phyloP scores from a whole-genome alignment of 2,113 vertebrate species.

The Tringa solitaria region DNA sequence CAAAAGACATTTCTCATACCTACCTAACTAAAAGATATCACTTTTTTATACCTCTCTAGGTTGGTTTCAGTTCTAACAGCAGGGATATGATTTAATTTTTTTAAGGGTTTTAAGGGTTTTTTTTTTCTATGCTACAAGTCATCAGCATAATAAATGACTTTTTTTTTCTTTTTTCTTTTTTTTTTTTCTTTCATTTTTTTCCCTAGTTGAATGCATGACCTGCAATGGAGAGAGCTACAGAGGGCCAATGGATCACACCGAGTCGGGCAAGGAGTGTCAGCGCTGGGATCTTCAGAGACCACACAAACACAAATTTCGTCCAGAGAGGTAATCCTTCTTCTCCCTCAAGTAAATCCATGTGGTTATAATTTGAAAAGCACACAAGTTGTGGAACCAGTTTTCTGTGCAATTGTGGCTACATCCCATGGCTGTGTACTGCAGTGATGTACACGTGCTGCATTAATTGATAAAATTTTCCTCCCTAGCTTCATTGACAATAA shows the following conservation, averaged over 20 bases:
- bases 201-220: constrained; percentile 90
- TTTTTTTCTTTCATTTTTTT: background rate
- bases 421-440: background rate
- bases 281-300: constrained; percentile 95
- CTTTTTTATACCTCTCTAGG: background rate
- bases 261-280: constrained; percentile 92
- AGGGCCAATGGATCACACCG: constrained; percentile 96
- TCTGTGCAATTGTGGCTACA: background rate
- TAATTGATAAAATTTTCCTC: background rate
- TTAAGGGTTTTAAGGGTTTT: too few relatives aligned
- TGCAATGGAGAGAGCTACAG: constrained; percentile 96
- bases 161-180: background rate
- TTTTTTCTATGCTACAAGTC: background rate
- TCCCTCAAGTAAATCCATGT: background rate
- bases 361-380: background rate
- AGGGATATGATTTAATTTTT: background rate
- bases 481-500: background rate
- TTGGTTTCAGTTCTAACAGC: background rate
- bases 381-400: background rate
- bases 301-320: constrained; percentile 90
- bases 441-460: background rate
- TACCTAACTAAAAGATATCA: background rate
- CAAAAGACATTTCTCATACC: background rate
- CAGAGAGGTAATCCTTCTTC: constrained; percentile 82
- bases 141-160: background rate